These are phyloP conservation scores for Hetaerina titia DNA, from an alignment of 2,888 invertebrate species.

Conservation along the genomic window DNA sequence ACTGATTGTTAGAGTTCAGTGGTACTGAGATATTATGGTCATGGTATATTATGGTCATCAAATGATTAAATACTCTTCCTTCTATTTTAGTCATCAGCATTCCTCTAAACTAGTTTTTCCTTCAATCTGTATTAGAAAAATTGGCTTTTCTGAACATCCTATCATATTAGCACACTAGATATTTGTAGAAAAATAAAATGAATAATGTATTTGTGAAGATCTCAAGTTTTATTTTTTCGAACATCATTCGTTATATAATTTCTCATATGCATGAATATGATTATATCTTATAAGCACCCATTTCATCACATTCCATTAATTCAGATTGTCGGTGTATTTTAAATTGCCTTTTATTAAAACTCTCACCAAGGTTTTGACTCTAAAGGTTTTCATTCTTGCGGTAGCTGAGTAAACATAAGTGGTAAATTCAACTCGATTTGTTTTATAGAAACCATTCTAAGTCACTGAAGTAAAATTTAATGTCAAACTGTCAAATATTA, in stretches of 20 bases:
- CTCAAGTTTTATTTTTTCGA: background rate
- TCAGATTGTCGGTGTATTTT: background rate
- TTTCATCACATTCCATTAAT: background rate
- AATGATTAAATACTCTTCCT: background rate
- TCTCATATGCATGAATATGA: slow-evolving; percentile 12
- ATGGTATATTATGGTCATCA: slow-evolving; percentile 24
- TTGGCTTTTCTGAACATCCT: slow-evolving; percentile 12
- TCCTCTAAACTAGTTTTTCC: background rate
- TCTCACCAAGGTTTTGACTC: background rate
- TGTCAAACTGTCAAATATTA: background rate
- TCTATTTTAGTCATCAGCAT: slow-evolving; percentile 7
- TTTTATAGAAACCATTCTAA: background rate
- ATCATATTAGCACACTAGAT: background rate
- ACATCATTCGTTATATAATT: background rate
- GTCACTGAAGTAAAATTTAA: background rate
- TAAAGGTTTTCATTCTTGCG: background rate
- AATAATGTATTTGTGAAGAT: background rate
- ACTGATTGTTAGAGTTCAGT: background rate
- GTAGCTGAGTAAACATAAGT: background rate
- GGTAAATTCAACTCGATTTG: background rate
- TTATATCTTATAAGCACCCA: background rate
- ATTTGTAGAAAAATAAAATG: background rate
- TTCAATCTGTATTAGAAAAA: background rate
- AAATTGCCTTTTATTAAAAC: background rate
- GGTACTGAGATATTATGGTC: background rate